Base-by-base conservation (phyloP, 2,888 invertebrate species). In the Cartodere bifasciata region DNA sequence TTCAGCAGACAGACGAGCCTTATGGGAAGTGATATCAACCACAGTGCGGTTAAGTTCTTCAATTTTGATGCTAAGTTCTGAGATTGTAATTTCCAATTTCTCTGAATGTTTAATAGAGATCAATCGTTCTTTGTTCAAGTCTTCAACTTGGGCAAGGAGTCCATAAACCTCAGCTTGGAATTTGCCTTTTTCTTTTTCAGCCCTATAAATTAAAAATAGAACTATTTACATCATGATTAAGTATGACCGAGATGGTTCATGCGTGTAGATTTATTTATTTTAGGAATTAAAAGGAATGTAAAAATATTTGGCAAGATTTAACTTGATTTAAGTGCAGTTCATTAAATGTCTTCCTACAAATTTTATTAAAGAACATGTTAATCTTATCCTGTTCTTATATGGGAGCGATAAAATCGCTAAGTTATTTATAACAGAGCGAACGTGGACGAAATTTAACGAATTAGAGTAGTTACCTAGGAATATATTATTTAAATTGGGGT, bases 111-210 rank as follows among this genome's bases (percentile, higher is more conserved):
- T 87, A 39, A 72, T 63, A 51, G 77, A 73, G 46, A 80, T 66
- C 47, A 84, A 56, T 63, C 86, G 91, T 58, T 95, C 95, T 69
- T 97, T 97, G 67, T 79, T 87, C 52, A 85, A 72, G 48, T 75
- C 77, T 65, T 98, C 98, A 54, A 95, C 80, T 70, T 94, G 92
- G 53, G 92, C 79, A 60, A 95, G 74, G 48, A 97, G 75, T 67
- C 94, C 94, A 69, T 95, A 97, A 42, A 98, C 87, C 70, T 98
- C 98, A 56, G 91, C 79, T 68, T 98, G 92, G 74, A 97, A 88
- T 69, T 92, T 91, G 56, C 84, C 72, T 67, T 94, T 97, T 62
- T 99, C 98, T 67, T 98, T 98, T 68, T 98, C 98, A 60, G 85
- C 71, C 69, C 97, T 98, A 68, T 16, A 60, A 68, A 60, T 28